These are phyloP conservation scores for Ceraclea dissimilis DNA, from an alignment of 2,888 invertebrate species.

Conservation along the genomic window DNA sequence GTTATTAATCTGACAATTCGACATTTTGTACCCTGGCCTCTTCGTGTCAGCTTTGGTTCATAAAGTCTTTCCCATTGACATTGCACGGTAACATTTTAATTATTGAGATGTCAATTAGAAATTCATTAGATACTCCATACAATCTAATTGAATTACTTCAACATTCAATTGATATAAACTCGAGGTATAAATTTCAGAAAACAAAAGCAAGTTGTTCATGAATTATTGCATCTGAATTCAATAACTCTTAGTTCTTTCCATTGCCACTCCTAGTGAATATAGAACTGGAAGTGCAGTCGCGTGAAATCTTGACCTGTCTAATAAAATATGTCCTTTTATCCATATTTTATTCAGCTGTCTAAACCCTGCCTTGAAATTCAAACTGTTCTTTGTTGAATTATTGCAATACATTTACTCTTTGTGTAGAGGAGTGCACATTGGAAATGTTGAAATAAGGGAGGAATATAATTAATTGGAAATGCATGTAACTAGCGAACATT, in stretches of 20 bases:
- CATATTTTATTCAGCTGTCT: constrained; percentile 1
- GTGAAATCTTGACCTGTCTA: constrained; percentile 1
- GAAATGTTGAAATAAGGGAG: not conserved
- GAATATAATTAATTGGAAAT: not conserved
- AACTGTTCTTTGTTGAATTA: not conserved
- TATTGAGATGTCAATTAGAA: too few species aligned
- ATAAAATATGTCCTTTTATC: not conserved
- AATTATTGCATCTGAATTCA: not conserved
- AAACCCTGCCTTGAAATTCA: constrained; percentile 1
- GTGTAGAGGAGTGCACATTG: too few species aligned
- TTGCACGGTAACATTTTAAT: too few species aligned
- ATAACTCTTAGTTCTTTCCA: not conserved
- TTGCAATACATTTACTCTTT: too few species aligned
- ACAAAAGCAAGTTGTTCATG: not conserved
- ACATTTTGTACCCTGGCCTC: too few species aligned
- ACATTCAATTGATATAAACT: not conserved
- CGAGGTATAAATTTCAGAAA: not conserved
- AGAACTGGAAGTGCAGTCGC: not conserved
- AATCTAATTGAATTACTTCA: too few species aligned
- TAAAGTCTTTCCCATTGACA: too few species aligned
- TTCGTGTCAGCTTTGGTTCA: too few species aligned
- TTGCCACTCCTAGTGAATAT: not conserved
- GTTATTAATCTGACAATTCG: too few species aligned
- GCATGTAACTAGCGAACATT: not conserved
- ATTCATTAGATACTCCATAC: too few species aligned